These are phyloP conservation scores for Acholoe squamosa DNA, from an alignment of 2,888 invertebrate species.

Conservation along the genomic window DNA sequence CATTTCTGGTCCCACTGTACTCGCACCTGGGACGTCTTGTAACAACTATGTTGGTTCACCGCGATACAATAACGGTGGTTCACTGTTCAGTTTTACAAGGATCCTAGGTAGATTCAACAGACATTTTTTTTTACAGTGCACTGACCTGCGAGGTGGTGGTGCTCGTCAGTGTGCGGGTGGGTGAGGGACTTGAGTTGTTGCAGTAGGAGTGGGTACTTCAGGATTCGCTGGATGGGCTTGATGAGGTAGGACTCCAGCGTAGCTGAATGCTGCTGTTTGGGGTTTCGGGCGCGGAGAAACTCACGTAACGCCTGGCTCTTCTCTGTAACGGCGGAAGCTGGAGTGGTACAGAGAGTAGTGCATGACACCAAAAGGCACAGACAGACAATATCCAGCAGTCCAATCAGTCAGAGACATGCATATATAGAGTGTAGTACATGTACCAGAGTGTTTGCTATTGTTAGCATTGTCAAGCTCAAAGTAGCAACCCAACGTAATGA, in stretches of 20 bases:
- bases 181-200: conserved; percentile 97
- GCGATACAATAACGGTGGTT: no score
- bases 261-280: conserved; percentile 97
- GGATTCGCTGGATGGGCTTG: conserved; percentile 98
- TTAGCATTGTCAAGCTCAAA: no score
- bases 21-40: no score
- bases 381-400: not conserved
- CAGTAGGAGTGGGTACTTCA: conserved; percentile 95
- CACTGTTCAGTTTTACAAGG: no score
- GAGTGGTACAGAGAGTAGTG: conserved; percentile 34
- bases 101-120: no score
- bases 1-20: no score
- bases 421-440: no score
- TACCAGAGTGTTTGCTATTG: no score
- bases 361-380: conserved; percentile 18
- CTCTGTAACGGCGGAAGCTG: conserved; percentile 85
- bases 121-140: no score
- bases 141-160: conserved; percentile 90
- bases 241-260: conserved; percentile 98
- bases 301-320: conserved; percentile 98
- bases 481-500: no score
- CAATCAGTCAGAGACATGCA: no score
- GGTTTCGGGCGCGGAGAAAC: conserved; percentile 96
- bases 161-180: conserved; percentile 95
- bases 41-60: no score